These are phyloP conservation scores for Lithophane leautieri DNA, from an alignment of 2,888 invertebrate genomes.

Conservation along the genomic window DNA sequence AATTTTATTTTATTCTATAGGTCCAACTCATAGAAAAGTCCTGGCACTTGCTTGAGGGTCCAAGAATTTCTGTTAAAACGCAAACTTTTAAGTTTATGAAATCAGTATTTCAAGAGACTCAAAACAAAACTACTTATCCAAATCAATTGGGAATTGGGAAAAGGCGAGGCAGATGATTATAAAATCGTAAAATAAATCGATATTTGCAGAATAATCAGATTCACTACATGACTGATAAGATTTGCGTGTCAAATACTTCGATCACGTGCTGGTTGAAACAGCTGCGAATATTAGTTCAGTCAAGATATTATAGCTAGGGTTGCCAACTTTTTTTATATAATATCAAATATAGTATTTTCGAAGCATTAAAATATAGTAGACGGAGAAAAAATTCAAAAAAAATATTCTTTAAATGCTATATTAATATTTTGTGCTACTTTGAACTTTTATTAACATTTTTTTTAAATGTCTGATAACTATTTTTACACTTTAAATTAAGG, in stretches of 20 bases:
- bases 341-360: no score
- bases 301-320: conserved; percentile 7
- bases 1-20: background rate
- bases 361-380: no score
- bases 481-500: no score
- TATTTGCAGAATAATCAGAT: conserved; percentile 16
- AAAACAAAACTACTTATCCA: background rate
- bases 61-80: background rate
- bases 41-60: background rate
- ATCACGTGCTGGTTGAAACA: conserved; percentile 41
- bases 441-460: no score
- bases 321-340: no score
- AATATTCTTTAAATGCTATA: no score
- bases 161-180: no score
- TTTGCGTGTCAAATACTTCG: conserved; percentile 17
- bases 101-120: background rate
- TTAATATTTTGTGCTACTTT: no score
- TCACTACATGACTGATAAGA: conserved; percentile 40
- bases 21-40: background rate
- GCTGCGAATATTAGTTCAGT: conserved; percentile 27
- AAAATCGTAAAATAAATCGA: background rate
- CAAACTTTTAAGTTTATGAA: background rate
- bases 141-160: background rate
- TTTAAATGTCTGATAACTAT: no score
- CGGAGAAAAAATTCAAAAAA: no score